phyloP scores from a whole-genome alignment of 2,797 vertebrate genomes.

The Chloroceryle amazona region DNA sequence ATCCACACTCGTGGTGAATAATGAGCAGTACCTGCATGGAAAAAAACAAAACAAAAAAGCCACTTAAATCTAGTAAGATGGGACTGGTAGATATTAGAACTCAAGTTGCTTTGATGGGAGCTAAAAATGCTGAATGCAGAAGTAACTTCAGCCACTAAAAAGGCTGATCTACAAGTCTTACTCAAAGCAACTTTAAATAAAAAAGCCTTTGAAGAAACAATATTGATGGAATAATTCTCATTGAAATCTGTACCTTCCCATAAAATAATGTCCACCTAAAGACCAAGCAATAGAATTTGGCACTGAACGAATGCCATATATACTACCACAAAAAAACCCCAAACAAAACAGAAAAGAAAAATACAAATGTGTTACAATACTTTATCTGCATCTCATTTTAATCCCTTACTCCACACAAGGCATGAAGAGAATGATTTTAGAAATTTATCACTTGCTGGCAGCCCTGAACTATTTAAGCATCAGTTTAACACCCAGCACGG shows the following conservation, averaged over 20 bases:
- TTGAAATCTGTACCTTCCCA: constrained; percentile 51
- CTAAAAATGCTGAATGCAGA: constrained; percentile 74
- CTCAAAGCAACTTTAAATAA: constrained; percentile 71
- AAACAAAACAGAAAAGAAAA: neutral
- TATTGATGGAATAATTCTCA: constrained; percentile 55
- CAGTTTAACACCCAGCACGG: neutral
- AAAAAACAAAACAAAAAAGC: constrained; percentile 87
- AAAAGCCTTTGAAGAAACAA: constrained; percentile 74
- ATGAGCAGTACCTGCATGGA: constrained; percentile 88
- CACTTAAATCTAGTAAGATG: constrained; percentile 88
- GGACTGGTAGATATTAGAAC: constrained; percentile 82
- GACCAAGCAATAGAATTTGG: constrained; percentile 52
- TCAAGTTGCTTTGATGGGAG: constrained; percentile 80
- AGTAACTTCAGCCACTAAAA: constrained; percentile 72
- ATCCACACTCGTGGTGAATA: constrained; percentile 88
- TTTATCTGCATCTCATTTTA: neutral
- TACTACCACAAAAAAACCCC: constrained; percentile 6
- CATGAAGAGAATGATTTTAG: neutral
- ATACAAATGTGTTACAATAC: neutral
- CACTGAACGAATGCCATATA: constrained; percentile 11
- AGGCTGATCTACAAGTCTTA: constrained; percentile 70
- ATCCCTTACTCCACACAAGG: neutral
- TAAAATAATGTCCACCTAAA: constrained; percentile 47
- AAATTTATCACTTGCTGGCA: neutral
- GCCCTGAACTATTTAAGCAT: neutral